phyloP scores from a whole-genome alignment of 2,888 invertebrate species.

The Lasioglossum oenotherae region DNA sequence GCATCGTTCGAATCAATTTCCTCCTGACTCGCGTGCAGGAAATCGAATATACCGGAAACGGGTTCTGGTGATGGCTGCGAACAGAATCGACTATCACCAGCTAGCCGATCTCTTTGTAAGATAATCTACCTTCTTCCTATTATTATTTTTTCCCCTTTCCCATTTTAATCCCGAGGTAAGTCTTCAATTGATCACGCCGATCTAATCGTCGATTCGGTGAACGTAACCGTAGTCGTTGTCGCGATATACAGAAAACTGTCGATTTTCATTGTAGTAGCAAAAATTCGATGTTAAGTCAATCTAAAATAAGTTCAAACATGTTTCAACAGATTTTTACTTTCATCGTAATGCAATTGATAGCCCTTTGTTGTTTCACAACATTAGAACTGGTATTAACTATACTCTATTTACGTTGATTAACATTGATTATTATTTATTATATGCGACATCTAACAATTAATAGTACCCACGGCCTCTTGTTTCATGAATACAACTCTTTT shows the following conservation, averaged over 20 bases:
- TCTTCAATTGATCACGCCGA: constrained; percentile 16
- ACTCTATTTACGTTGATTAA: background rate
- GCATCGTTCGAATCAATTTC: constrained; percentile 72
- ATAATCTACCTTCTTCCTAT: constrained; percentile 49
- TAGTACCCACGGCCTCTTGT: background rate
- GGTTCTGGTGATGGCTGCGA: constrained; percentile 56
- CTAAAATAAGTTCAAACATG: background rate
- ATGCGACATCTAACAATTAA: background rate
- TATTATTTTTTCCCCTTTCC: constrained; percentile 23
- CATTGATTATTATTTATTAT: background rate
- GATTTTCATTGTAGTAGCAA: background rate
- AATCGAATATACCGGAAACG: constrained; percentile 73
- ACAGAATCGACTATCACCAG: constrained; percentile 40
- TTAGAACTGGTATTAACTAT: background rate
- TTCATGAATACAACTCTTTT: background rate
- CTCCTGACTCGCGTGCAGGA: constrained; percentile 70
- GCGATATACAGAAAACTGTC: background rate
- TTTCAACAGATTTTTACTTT: background rate
- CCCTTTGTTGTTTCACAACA: background rate
- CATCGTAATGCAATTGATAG: background rate
- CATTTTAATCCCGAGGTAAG: constrained; percentile 9
- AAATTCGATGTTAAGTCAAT: background rate
- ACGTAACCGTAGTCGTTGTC: background rate
- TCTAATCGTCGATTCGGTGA: constrained; percentile 22
- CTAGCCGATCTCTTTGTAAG: constrained; percentile 65